Percentiles rank a stretch among this genome's conserved stretches.
phyloP scores from a whole-genome alignment of 1,140 invertebrate species.

The Polypedilum pembai region DNA sequence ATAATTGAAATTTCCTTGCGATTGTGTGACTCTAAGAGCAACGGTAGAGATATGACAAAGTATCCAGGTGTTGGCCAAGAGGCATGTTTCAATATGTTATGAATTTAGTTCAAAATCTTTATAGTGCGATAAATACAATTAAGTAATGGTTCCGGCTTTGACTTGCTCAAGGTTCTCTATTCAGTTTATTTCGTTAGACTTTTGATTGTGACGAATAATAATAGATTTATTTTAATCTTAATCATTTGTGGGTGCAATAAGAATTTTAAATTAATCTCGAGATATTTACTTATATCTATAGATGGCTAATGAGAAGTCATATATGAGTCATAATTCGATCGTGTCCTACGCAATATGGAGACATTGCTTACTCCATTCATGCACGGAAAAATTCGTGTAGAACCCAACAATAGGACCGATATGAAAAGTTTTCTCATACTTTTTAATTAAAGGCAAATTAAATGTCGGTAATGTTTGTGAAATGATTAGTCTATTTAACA shows the following conservation, averaged over 20 bases:
- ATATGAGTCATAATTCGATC: not conserved
- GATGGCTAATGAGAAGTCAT: not conserved
- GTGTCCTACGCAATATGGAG: not conserved
- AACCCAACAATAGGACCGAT: not conserved
- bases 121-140: conserved; percentile 3
- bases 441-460: conserved; percentile 15
- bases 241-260: conserved; percentile 11
- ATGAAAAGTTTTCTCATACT: not conserved
- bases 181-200: not conserved
- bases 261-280: not conserved
- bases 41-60: not conserved
- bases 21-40: not conserved
- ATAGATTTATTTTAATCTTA: not conserved
- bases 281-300: too few relatives aligned
- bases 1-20: not conserved
- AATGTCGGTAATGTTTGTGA: not conserved
- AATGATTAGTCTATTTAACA: not conserved
- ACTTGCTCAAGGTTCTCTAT: conserved; percentile 17
- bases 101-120: not conserved
- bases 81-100: not conserved
- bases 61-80: not conserved
- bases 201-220: not conserved
- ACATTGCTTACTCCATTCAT: not conserved
- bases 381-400: not conserved
- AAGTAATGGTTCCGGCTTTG: conserved; percentile 5